phyloP scores from a whole-genome alignment of 1,140 invertebrate genomes.

The Colletes gigas region DNA sequence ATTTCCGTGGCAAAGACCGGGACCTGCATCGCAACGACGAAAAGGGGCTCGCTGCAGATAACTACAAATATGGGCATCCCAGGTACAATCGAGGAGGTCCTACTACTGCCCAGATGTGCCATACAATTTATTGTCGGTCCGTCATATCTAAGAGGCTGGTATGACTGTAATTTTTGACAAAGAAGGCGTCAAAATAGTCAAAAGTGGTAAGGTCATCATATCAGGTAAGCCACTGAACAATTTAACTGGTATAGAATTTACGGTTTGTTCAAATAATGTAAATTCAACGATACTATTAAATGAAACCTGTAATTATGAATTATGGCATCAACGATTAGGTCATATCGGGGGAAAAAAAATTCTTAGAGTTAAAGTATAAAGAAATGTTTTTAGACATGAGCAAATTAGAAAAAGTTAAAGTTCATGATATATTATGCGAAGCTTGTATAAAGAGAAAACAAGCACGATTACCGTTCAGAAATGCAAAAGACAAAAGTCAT shows the following conservation, averaged over 20 bases:
- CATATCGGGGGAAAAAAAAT: constrained; percentile 72
- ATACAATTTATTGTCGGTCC: constrained; percentile 67
- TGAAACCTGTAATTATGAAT: neutral
- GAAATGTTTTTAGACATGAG: constrained; percentile 50
- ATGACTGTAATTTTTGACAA: constrained; percentile 63
- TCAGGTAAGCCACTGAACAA: constrained; percentile 11
- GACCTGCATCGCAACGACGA: constrained; percentile 58
- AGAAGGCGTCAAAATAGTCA: constrained; percentile 63
- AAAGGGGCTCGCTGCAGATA: too few relatives aligned
- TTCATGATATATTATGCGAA: constrained; percentile 73
- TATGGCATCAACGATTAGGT: constrained; percentile 63
- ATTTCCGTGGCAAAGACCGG: constrained; percentile 64
- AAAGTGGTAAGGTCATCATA: too few relatives aligned
- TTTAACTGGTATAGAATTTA: neutral
- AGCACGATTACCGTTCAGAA: too few relatives aligned
- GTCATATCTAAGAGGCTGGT: constrained; percentile 65
- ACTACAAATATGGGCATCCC: constrained; percentile 48
- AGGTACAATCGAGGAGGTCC: constrained; percentile 59
- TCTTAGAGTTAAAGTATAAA: constrained; percentile 69
- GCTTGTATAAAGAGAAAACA: constrained; percentile 79
- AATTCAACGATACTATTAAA: too few relatives aligned
- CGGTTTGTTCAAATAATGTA: neutral
- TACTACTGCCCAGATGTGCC: constrained; percentile 61
- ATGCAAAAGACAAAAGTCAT: too few relatives aligned
- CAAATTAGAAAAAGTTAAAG: constrained; percentile 63